A percentile compares a stretch with the other conserved stretches of the same genome.
These are phyloP conservation scores for Helicolenus hilgendorfi DNA, from an alignment of 2,797 vertebrate genomes.

Conservation along the genomic window DNA sequence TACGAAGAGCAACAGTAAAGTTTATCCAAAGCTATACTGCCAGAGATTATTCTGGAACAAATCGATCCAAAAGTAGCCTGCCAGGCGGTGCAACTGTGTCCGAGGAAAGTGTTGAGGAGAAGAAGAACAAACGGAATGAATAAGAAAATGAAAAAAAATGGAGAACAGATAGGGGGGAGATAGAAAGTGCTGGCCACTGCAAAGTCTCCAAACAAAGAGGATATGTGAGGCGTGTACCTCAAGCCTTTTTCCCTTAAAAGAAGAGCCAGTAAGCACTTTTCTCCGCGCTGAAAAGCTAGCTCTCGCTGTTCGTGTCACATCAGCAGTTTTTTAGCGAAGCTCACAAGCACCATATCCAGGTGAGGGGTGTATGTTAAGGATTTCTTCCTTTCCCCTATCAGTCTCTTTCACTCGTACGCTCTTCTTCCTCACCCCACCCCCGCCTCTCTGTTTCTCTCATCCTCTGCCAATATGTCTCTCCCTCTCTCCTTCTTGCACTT, in stretches of 20 bases:
- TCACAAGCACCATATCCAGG: slow-evolving; percentile 88
- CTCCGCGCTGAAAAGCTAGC: slow-evolving; percentile 88
- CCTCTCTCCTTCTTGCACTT: slow-evolving; percentile 69
- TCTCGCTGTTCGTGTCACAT: slow-evolving; percentile 87
- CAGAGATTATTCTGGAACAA: slow-evolving; percentile 84
- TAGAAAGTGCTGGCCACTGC: slow-evolving; percentile 92
- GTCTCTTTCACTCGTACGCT: slow-evolving; percentile 79
- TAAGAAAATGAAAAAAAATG: slow-evolving; percentile 83
- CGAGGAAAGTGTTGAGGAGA: slow-evolving; percentile 76
- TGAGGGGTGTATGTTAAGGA: slow-evolving; percentile 86
- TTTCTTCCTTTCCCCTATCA: slow-evolving; percentile 84
- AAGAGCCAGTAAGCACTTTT: slow-evolving; percentile 92
- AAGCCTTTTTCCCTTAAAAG: slow-evolving; percentile 90
- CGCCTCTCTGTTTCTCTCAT: slow-evolving; percentile 72
- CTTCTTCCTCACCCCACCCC: slow-evolving; percentile 60
- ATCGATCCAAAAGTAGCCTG: slow-evolving; percentile 84
- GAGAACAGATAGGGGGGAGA: slow-evolving; percentile 86
- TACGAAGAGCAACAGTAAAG: slow-evolving; percentile 73
- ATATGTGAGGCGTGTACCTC: slow-evolving; percentile 90
- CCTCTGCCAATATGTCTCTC: slow-evolving; percentile 78
- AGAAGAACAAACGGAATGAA: slow-evolving; percentile 88
- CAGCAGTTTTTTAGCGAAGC: slow-evolving; percentile 90
- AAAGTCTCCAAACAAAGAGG: slow-evolving; percentile 92
- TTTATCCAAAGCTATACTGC: slow-evolving; percentile 71
- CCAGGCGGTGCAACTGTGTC: slow-evolving; percentile 77